Base-by-base conservation (phyloP, 23 tunicate genomes). In the Trididemnum miniatum region DNA sequence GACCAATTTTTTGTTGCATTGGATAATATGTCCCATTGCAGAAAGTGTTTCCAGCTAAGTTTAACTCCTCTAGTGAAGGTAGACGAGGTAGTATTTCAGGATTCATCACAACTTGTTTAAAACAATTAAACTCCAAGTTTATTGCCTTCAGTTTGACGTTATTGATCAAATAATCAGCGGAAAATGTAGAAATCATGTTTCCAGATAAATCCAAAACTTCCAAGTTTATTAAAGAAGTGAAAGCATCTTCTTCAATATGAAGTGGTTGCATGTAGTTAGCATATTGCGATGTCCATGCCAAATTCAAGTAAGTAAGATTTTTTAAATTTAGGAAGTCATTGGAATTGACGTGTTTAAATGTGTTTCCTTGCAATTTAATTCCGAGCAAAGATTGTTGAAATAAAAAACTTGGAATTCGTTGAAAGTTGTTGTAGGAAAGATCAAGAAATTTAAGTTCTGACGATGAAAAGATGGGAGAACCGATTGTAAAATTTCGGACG, bases 281-380 rank as follows among this genome's bases (percentile, higher is more conserved):
- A 67, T 67, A 67, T 32, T 67, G 37, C 7, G 75, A 31, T 12
- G 75, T 67, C 75, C 75, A 67, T 5, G 75, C 37, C 37, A 67
- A 32, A n/a, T 67, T 31, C 37, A 67, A 67, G 32, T 67, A 32
- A 3, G 37, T 67, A 9, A 67, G 37, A 5, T 32, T 67, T 5
- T 12, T 31, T 31, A 12, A 31, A 33, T 67, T 67, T 12, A 30
- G 22, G 38, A 67, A 67, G 38, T 33, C 38, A 32, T 67, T 7
- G 7, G 20, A 4, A 33, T 7, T 12, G 25, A 67, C n/a, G 7
- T 3, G 3, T 7, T 31, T 20, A 31, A 67, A 5, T 31, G 75
- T 37, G n/a, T 67, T 67, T 3, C 75, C 75, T 3, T 38, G 75
- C 3, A 67, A 38, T 31, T 67, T 32, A 12, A 67, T 31, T 31